Evolutionary conservation across 2,888 invertebrate species (phyloP).

Genomic region (Drosophila subsilvestris): DNA sequence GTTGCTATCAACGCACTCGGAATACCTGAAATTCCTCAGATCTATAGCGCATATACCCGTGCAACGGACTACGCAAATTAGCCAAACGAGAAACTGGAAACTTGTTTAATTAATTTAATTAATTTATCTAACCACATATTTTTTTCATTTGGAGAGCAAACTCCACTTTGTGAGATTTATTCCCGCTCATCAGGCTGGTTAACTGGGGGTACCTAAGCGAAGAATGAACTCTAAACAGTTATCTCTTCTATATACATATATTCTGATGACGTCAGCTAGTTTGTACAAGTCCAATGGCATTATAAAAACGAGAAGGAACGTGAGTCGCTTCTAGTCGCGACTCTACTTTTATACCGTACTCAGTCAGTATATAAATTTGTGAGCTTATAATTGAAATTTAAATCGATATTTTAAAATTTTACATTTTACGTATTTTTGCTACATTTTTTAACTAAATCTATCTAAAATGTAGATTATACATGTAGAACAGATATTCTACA

Average conservation of each 20-base stretch:
- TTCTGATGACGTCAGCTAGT: slow-evolving; percentile 72
- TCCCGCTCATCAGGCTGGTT: slow-evolving; percentile 44
- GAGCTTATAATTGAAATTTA: no score
- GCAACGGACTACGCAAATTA: slow-evolving; percentile 16
- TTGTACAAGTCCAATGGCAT: slow-evolving; percentile 24
- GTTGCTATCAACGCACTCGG: not conserved
- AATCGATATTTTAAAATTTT: no score
- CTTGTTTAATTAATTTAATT: slow-evolving; percentile 42
- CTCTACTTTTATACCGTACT: no score
- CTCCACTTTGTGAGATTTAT: slow-evolving; percentile 13
- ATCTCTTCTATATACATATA: slow-evolving; percentile 44
- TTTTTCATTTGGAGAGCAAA: slow-evolving; percentile 15
- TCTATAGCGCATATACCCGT: slow-evolving; percentile 15
- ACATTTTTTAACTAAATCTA: no score
- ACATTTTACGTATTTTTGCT: no score
- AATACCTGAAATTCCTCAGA: slow-evolving; percentile 3
- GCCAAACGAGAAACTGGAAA: slow-evolving; percentile 26
- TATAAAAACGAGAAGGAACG: no score
- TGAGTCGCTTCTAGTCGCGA: no score
- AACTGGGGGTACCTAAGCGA: slow-evolving; percentile 36
- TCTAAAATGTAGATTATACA: no score
- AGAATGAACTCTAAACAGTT: slow-evolving; percentile 65
- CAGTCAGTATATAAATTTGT: no score
- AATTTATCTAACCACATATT: slow-evolving; percentile 20
- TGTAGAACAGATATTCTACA: no score